These are phyloP conservation scores for Macrosiphum euphorbiae DNA, from an alignment of 2,888 invertebrate genomes.

Conservation along the genomic window DNA sequence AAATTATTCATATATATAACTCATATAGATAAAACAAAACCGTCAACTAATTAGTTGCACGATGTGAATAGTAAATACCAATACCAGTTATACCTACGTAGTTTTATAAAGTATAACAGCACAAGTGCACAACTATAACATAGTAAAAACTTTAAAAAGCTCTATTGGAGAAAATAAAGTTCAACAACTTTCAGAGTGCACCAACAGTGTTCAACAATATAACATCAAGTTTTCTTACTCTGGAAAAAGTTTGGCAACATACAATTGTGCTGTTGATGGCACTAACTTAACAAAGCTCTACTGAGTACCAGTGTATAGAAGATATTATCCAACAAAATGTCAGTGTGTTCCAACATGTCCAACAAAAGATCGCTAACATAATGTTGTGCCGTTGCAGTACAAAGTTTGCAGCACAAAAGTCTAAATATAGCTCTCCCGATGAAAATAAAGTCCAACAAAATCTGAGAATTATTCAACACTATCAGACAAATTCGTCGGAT, in stretches of 20 bases:
- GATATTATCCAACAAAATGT: too few species aligned
- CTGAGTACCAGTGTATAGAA: too few species aligned
- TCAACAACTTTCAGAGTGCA: background rate
- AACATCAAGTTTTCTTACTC: too few species aligned
- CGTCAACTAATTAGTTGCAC: background rate
- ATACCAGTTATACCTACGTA: background rate
- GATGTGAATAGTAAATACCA: too few species aligned
- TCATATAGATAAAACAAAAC: background rate
- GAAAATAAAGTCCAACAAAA: background rate
- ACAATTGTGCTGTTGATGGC: too few species aligned
- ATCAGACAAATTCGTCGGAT: background rate
- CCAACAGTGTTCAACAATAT: background rate
- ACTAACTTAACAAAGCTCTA: too few species aligned
- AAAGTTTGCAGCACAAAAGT: too few species aligned
- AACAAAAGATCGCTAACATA: too few species aligned
- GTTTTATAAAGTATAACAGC: background rate
- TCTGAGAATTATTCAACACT: background rate
- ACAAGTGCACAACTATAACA: background rate
- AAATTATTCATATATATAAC: background rate
- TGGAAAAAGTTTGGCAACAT: too few species aligned
- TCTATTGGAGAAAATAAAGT: background rate
- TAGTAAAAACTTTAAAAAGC: background rate
- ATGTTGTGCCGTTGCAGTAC: too few species aligned
- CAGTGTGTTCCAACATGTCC: too few species aligned
- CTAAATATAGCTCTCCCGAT: background rate